Evolutionary conservation across 2,888 invertebrate species (phyloP), one percentile per base, ranked within the genome.

Genomic region (Asteroscopus sphinx): DNA sequence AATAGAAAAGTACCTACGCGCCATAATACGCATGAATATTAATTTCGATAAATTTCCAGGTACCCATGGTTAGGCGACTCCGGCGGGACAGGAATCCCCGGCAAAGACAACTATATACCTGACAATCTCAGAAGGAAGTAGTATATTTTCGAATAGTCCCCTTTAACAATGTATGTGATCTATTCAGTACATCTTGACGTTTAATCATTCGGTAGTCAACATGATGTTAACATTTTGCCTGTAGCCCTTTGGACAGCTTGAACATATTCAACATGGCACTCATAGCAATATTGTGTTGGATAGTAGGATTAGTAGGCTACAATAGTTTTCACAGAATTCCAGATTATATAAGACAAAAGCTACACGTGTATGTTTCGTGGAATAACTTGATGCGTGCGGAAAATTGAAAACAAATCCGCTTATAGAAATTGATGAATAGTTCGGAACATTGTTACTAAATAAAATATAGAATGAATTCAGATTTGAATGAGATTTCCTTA

Each of bases 61-160:
- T 96, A 97, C 90, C 98, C 98, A 2, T 98, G 98, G 98, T 88
- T 98, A 66, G 98, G 98, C 21, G 98, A 98, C 89, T 96, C 98
- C 1, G 97, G 96, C 74, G 98, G 98, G 51, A 96, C 97, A 17
- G 98, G 98, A 9, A 96, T 97, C 68, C 95, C 96, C 26, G 96
- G 96, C 40, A 96, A 95, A 73, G 98, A 98, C 84, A 97, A 96
- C 87, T 98, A 98, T 85, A 95, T 96, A 87, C 96, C 97, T 44
- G 97, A 97, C 82, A 96, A 95, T 79, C 90, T 95, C 45, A 93
- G 85, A 70, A 89, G 87, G 76, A 91, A 92, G 69, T 91, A 90
- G 81, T 65, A 40, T 61, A 55, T 57, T 32, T 46, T 52, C 45
- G 66, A 53, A 16, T 67, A 69, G 65, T 65, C 63, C 55, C 66